Conservation (phyloP, 2,888 invertebrate species). For the Ptycholaimellus sp. region DNA sequence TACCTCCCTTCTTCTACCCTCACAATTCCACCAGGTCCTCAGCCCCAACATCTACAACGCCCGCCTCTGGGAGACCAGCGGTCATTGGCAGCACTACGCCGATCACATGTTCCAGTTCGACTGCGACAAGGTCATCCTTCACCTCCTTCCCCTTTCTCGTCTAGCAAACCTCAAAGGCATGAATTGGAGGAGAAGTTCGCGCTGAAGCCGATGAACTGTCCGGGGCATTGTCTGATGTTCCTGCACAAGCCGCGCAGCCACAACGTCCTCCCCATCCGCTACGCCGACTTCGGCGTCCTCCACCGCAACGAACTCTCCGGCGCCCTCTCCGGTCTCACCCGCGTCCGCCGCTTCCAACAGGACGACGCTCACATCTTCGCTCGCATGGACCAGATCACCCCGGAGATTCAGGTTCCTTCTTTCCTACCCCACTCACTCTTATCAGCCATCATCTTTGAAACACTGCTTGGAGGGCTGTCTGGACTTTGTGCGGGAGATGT, state of each 20-base stretch:
- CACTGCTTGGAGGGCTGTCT: constrained; percentile 31
- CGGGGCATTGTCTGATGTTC: constrained; percentile 57
- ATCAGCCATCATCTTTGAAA: neutral
- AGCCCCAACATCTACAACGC: constrained; percentile 84
- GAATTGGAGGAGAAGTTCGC: constrained; percentile 82
- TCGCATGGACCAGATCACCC: constrained; percentile 41
- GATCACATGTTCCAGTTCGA: constrained; percentile 35
- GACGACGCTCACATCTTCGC: constrained; percentile 99
- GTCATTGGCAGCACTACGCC: constrained; percentile 92
- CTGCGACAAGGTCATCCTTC: no score
- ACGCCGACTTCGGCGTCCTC: constrained; percentile 91
- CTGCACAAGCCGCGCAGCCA: constrained; percentile 53
- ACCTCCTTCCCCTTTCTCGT: no score
- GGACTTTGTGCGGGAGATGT: constrained; percentile 66
- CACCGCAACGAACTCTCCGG: constrained; percentile 41
- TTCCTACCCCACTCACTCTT: neutral
- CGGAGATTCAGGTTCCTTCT: constrained; percentile 14
- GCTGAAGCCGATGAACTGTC: constrained; percentile 97
- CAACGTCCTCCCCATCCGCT: constrained; percentile 73
- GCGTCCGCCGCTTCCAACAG: constrained; percentile 85
- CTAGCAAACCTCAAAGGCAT: no score
- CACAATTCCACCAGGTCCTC: no score
- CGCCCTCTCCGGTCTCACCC: constrained; percentile 75
- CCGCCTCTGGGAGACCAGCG: constrained; percentile 86
- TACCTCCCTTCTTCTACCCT: neutral